Percentiles rank a stretch among this genome's conserved stretches.
phyloP scores from a whole-genome alignment of 2,797 vertebrate genomes.

The Taeniopygia guttata region DNA sequence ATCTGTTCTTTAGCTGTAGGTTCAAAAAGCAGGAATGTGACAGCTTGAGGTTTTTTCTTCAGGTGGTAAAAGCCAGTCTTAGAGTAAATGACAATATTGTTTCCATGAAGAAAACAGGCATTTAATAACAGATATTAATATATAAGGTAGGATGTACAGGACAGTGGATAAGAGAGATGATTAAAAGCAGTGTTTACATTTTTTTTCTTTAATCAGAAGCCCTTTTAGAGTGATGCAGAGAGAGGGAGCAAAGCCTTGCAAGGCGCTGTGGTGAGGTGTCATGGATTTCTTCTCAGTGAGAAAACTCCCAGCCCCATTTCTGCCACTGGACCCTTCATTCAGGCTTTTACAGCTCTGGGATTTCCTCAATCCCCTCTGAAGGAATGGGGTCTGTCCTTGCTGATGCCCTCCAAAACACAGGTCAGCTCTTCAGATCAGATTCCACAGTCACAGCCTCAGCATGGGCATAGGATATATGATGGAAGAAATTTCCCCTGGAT shows the following conservation, averaged over 20 bases:
- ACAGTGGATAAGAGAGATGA: background rate
- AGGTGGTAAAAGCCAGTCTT: background rate
- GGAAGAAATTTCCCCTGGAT: background rate
- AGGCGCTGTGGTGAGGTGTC: background rate
- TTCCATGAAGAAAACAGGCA: background rate
- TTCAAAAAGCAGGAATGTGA: background rate
- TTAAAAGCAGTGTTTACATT: background rate
- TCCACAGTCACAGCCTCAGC: background rate
- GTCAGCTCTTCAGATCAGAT: background rate
- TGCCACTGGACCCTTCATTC: background rate
- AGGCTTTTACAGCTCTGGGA: background rate
- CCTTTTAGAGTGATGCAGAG: background rate
- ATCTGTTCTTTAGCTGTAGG: background rate
- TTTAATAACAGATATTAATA: background rate
- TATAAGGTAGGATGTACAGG: background rate
- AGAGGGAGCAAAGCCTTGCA: background rate
- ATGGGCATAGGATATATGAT: background rate
- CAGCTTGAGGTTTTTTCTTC: background rate
- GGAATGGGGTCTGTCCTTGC: background rate
- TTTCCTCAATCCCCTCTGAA: background rate
- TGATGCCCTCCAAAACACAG: background rate
- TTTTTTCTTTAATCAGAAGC: background rate
- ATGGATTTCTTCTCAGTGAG: background rate
- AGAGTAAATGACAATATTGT: background rate
- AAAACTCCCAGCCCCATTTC: background rate